Conservation (phyloP, 2,113 vertebrate species). For the Orthonyx spaldingii region DNA sequence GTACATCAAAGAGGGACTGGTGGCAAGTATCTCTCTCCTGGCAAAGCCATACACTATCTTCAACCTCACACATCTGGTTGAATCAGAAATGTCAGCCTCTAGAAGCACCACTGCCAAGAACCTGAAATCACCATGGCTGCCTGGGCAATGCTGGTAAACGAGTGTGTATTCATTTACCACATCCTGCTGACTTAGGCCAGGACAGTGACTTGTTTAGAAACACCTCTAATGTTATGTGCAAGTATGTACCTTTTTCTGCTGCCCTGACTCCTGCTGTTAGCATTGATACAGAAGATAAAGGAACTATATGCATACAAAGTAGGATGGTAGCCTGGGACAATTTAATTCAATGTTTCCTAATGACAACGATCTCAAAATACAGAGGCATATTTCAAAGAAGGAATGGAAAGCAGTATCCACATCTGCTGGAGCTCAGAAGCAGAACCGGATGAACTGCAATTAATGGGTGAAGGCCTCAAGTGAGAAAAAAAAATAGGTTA, state of each 20-base stretch:
- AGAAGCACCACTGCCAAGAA: not conserved
- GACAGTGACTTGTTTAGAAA: not conserved
- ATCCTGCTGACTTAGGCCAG: not conserved
- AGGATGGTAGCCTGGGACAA: not conserved
- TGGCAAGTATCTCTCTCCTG: not conserved
- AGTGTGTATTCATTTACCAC: not conserved
- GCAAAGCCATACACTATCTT: not conserved
- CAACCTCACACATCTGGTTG: not conserved
- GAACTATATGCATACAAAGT: not conserved
- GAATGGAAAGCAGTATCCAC: slow-evolving; percentile 50
- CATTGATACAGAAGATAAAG: not conserved
- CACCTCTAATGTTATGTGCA: not conserved
- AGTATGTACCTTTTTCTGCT: not conserved
- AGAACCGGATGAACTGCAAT: slow-evolving; percentile 41
- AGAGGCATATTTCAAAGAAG: slow-evolving; percentile 42
- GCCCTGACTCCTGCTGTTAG: not conserved
- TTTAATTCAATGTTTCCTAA: slow-evolving; percentile 5
- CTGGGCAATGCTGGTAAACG: not conserved
- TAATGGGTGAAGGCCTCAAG: slow-evolving; percentile 38
- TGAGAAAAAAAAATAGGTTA: slow-evolving; percentile 20
- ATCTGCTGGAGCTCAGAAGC: slow-evolving; percentile 37
- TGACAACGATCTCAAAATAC: slow-evolving; percentile 29
- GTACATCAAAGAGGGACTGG: not conserved
- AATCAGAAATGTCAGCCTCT: not conserved
- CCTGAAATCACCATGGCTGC: not conserved